Percentiles rank a stretch among this genome's conserved stretches.
These are phyloP conservation scores for Dromiciops gliroides DNA, from an alignment of 2,113 vertebrate genomes.

Conservation along the genomic window DNA sequence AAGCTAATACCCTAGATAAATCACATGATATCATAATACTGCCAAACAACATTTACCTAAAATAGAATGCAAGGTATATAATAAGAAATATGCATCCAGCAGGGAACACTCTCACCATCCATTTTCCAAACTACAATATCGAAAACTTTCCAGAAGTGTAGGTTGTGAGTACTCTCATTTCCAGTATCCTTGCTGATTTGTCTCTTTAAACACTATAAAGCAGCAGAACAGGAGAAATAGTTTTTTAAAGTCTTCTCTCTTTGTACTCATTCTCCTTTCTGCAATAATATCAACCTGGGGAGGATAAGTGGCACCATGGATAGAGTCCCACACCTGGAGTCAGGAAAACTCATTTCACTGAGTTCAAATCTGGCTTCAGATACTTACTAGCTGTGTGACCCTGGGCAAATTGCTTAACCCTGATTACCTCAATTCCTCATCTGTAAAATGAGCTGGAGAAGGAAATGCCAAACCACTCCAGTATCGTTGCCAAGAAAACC, in stretches of 20 bases:
- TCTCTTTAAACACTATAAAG: neutral
- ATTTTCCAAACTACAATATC: neutral
- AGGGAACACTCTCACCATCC: neutral
- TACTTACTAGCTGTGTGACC: neutral
- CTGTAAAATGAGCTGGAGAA: neutral
- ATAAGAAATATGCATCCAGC: neutral
- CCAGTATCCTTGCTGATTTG: neutral
- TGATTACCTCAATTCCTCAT: neutral
- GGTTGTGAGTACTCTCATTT: neutral
- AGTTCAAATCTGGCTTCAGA: neutral
- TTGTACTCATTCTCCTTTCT: neutral
- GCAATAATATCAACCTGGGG: neutral
- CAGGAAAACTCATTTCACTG: neutral
- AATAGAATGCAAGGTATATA: neutral
- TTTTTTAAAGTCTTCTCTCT: neutral
- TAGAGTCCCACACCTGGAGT: neutral
- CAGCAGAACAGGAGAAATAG: neutral
- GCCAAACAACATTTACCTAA: neutral
- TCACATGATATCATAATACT: neutral
- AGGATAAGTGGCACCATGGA: neutral
- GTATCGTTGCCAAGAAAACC: neutral
- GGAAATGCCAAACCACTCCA: neutral
- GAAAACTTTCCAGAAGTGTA: neutral
- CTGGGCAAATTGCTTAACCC: neutral
- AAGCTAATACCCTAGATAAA: conserved; percentile 1